A percentile compares a stretch with the other conserved stretches of the same genome.
Evolutionary conservation across 2,113 vertebrate genomes (phyloP).

Genomic region (Pterophyllum scalare): DNA sequence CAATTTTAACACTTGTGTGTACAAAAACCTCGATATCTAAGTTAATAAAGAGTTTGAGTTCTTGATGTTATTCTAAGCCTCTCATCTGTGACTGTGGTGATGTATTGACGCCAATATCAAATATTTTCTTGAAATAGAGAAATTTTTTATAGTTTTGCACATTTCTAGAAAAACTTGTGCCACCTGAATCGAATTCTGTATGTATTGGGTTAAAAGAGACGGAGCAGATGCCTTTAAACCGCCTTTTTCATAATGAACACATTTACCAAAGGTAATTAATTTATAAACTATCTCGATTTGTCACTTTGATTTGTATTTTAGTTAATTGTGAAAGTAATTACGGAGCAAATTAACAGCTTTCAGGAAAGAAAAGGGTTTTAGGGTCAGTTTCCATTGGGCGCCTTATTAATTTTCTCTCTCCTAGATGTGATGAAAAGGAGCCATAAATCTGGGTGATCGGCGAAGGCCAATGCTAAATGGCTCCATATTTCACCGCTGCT

Average conservation of each 20-base stretch:
- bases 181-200: conserved; percentile 64
- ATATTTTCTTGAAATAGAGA: background rate
- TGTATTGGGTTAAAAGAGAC: conserved; percentile 94
- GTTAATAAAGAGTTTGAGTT: background rate
- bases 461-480: conserved; percentile 98
- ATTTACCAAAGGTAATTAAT: conserved; percentile 95
- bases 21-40: background rate
- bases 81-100: background rate
- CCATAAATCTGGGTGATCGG: conserved; percentile 98
- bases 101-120: background rate
- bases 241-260: conserved; percentile 97
- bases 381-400: conserved; percentile 91
- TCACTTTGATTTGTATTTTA: conserved; percentile 99
- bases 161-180: conserved; percentile 58
- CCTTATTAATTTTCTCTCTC: conserved; percentile 96
- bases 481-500: conserved; percentile 98
- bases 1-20: conserved; percentile 33
- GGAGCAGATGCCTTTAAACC: conserved; percentile 87
- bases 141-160: conserved; percentile 19
- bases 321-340: conserved; percentile 99
- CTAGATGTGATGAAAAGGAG: conserved; percentile 97
- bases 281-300: conserved; percentile 97
- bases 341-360: conserved; percentile 96
- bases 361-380: conserved; percentile 91
- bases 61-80: background rate